Evolutionary conservation across 2,888 invertebrate species (phyloP), one percentile per base, ranked within the genome.

Genomic region (Chloroclystis v-ata): DNA sequence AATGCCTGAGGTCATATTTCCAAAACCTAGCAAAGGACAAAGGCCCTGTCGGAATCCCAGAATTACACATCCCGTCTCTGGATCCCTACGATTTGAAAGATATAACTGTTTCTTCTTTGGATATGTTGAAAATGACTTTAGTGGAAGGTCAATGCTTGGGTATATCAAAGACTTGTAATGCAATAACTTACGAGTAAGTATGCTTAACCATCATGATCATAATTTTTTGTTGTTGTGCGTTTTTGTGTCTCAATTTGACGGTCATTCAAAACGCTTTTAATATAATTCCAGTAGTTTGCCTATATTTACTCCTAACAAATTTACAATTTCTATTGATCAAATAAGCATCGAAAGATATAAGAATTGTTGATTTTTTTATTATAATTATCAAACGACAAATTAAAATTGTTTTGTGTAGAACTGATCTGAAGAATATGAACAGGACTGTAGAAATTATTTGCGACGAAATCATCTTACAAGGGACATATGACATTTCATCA

Each of bases 381-480:
- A 7, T 7, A 11, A 35, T 28, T n/a, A n/a, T n/a, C n/a, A n/a
- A n/a, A n/a, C n/a, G n/a, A n/a, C n/a, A n/a, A n/a, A n/a, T n/a
- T n/a, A n/a, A n/a, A n/a, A 5, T 24, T 10, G 10, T 6, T 26
- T 37, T 11, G 52, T 52, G 28, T 37, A 57, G 57, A 20, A 51
- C 43, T 2, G 48, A 51, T 26, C 11, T 55, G 14, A 8, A 42
- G 8, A 37, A 39, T 6, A 29, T 51, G 13, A 38, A 43, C 32
- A 53, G 46, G n/a, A 35, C 41, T 14, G 29, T 48, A 6, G 49
- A 47, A 46, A 37, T 57, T n/a, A 12, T 46, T 7, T 57, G 57
- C 25, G 12, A n/a, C 4, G 32, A 37, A 9, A 49, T 57, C 9
- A 39, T 42, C 10, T 46, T 57, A 3, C 29, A 43, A 26, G 55